Percentiles rank a stretch among this genome's conserved stretches.
These are phyloP conservation scores for Alsophila aescularia DNA, from an alignment of 2,888 invertebrate genomes.

Conservation along the genomic window DNA sequence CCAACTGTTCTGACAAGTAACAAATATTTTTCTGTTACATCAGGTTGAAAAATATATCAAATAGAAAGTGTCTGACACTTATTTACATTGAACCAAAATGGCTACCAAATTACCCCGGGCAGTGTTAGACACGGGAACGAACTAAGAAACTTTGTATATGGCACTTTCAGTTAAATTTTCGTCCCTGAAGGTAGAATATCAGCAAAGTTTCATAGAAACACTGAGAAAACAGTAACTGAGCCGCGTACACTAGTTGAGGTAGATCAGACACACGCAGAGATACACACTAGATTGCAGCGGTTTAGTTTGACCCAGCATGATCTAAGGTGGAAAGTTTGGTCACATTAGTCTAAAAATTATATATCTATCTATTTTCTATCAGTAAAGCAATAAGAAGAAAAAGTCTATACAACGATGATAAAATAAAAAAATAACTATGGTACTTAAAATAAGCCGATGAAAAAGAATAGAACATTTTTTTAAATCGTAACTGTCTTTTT, in stretches of 20 bases:
- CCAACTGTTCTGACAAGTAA: no score
- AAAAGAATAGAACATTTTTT: no score
- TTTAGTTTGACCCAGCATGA: no score
- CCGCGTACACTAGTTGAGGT: background rate
- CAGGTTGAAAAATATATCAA: background rate
- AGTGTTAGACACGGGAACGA: slow-evolving; percentile 44
- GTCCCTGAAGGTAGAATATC: slow-evolving; percentile 62
- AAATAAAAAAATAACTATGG: no score
- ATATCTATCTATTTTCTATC: no score
- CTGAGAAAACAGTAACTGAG: slow-evolving; percentile 1
- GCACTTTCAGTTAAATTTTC: slow-evolving; percentile 64
- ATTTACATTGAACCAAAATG: slow-evolving; percentile 28
- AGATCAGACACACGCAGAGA: no score
- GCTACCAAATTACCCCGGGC: slow-evolving; percentile 42
- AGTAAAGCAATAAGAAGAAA: no score
- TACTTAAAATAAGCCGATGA: no score
- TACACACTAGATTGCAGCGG: background rate
- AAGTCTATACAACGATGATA: no score
- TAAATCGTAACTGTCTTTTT: no score
- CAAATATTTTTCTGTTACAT: background rate
- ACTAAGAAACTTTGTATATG: slow-evolving; percentile 53
- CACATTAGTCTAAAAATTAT: no score
- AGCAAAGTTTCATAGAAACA: slow-evolving; percentile 72
- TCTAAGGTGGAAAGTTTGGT: no score
- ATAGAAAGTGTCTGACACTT: background rate